Base-by-base conservation (phyloP, 2,888 invertebrate species). In the Phymatocera aterrima region DNA sequence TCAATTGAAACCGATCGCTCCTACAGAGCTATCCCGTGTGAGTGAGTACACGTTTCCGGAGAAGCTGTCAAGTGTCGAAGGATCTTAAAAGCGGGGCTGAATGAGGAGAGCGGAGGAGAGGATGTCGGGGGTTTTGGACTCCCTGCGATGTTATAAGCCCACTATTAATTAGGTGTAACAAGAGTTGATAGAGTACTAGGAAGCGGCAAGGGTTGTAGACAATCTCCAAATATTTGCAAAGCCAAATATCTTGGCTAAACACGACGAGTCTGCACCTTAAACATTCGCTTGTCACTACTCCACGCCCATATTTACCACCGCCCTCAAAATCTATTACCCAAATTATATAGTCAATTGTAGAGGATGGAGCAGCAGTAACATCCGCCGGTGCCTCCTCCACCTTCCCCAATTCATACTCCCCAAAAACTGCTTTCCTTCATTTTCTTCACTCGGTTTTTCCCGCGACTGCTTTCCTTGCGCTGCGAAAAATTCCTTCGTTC, bases 171-270 rank as follows among this genome's bases (percentile, higher is more conserved):
- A 86, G 86, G 87, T 85, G 87, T 75, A 88, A 85, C 84, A 84
- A 88, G 87, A 87, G 84, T 86, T 86, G 87, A 87, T 87, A 83
- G 87, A 88, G 87, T 87, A 85, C 83, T 75, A 40, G 75, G 72
- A 77, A 78, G 72, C 60, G 82, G 81, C 81, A 81, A 83, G 86
- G 86, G 84, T 85, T 88, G 88, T 89, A 88, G 89, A 90, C 88
- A 89, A 90, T 89, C 89, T 88, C 87, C 89, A 90, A 90, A 90
- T 90, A 90, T 90, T 90, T 90, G 89, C 89, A 84, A 87, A 87
- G 85, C 87, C 88, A 90, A 90, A 90, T 90, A 90, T 90, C 89
- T 90, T 89, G 87, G 87, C 89, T 89, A 90, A 90, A 90, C 90
- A 90, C 86, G 82, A 85, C n/a, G n/a, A 87, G 88, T 87, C 87